phyloP scores from a whole-genome alignment of 2,888 invertebrate species.

The Tolmerus cingulatus region DNA sequence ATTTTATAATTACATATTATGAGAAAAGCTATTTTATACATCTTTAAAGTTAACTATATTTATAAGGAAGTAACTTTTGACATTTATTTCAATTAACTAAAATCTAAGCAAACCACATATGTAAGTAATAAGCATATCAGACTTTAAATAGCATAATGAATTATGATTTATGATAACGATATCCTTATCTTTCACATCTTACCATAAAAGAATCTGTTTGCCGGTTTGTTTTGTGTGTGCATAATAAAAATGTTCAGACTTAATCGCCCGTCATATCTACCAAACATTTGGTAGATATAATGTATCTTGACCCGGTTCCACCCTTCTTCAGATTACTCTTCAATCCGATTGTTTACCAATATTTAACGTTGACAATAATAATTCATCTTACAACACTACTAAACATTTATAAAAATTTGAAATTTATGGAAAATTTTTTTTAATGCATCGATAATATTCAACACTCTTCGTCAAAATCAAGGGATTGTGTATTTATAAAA shows the following conservation, averaged over 20 bases:
- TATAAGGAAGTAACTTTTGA: background rate
- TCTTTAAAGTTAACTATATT: no score
- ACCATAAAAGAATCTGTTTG: background rate
- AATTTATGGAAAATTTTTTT: background rate
- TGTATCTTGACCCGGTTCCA: background rate
- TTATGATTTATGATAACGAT: background rate
- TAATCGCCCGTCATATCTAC: background rate
- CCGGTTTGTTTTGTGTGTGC: background rate
- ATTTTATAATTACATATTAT: no score
- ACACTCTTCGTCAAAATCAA: no score
- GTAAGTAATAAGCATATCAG: background rate
- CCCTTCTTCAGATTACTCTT: background rate
- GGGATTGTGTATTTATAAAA: no score
- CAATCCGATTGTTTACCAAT: background rate
- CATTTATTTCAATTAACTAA: background rate
- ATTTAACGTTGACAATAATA: background rate
- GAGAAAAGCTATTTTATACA: no score
- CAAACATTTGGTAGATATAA: background rate
- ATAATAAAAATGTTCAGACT: background rate
- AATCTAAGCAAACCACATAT: background rate
- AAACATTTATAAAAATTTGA: background rate
- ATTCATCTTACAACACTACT: background rate
- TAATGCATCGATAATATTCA: no score
- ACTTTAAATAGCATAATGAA: background rate
- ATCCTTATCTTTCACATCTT: background rate